Base-by-base conservation (phyloP, 1,140 invertebrate genomes). In the Drosophila azteca region DNA sequence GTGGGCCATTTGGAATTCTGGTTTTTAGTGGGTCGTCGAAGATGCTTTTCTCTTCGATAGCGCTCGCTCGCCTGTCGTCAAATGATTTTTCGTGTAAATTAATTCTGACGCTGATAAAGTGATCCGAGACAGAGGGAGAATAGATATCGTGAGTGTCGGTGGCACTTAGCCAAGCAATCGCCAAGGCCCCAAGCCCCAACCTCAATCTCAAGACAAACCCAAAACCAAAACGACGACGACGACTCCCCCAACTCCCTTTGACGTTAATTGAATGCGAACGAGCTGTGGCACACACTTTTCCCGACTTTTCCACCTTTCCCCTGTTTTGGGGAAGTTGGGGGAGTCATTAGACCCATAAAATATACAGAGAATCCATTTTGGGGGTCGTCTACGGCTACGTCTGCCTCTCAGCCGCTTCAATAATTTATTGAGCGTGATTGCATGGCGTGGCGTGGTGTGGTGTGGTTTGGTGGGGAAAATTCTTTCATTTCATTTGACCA, bases 311-410 rank as follows among this genome's bases (percentile, higher is more conserved):
- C 62, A 75, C 72, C 71, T 75, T 76, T 76, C 72, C 76, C 53
- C 57, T 50, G 17, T 20, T 20, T 20, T 20, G 17, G 17, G 22
- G 35, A 51, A 29, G 41, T 24, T 7, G 31, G 60, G 35, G 48
- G 60, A 87, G 81, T 85, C 81, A 87, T 87, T 85, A 85, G 87
- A 85, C 81, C 68, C 81, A 85, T 85, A 87, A 84, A 87, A 81
- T 64, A 76, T 41, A 79, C 43, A 29, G 35, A 81, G 69, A 73
- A 85, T 65, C 65, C 78, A 81, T 76, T 61, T 77, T 41, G 55
- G 71, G n/a, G 63, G 44, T 49, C 62, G 49, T 29, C 35, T 35
- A 13, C 53, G 20, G 5, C 11, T 29, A 29, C 26, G 26, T 29
- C 5, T 31, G 39, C 5, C 17, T 15, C 43, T 9, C 20, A 24